These are phyloP conservation scores for Sebastes miniatus DNA, from an alignment of 2,797 vertebrate genomes.

Conservation along the genomic window DNA sequence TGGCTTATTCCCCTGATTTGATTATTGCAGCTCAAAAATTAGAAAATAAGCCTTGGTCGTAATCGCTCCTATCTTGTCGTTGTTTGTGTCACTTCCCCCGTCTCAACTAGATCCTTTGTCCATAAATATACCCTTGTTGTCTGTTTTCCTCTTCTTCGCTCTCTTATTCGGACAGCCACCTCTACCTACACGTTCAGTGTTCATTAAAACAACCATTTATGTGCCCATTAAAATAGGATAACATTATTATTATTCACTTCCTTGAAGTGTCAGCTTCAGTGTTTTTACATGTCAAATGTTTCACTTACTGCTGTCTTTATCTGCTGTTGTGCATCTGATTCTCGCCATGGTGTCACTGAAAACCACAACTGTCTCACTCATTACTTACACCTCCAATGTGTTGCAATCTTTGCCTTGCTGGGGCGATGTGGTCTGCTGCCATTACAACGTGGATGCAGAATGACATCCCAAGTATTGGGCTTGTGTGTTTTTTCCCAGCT, in stretches of 20 bases:
- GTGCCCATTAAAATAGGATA: not conserved
- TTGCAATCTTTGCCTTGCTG: not conserved
- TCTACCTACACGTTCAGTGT: not conserved
- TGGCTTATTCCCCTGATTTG: constrained; percentile 7
- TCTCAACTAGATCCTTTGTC: not conserved
- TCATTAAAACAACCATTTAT: not conserved
- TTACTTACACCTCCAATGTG: not conserved
- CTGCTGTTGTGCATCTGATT: not conserved
- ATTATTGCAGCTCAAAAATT: constrained; percentile 3
- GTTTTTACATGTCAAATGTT: not conserved
- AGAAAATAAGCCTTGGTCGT: not conserved
- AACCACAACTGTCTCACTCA: not conserved
- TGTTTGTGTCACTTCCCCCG: not conserved
- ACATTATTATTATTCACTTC: not conserved
- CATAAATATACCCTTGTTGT: not conserved
- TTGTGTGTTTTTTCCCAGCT: too few relatives aligned
- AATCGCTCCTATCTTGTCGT: not conserved
- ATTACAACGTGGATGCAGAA: not conserved
- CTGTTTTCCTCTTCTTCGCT: not conserved
- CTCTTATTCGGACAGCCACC: not conserved
- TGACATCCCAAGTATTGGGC: not conserved
- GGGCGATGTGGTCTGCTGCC: not conserved
- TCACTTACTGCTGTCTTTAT: not conserved
- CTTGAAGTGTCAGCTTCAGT: not conserved
- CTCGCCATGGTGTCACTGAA: not conserved